phyloP scores from a whole-genome alignment of 1,140 invertebrate species.

The Drosophila punjabiensis region DNA sequence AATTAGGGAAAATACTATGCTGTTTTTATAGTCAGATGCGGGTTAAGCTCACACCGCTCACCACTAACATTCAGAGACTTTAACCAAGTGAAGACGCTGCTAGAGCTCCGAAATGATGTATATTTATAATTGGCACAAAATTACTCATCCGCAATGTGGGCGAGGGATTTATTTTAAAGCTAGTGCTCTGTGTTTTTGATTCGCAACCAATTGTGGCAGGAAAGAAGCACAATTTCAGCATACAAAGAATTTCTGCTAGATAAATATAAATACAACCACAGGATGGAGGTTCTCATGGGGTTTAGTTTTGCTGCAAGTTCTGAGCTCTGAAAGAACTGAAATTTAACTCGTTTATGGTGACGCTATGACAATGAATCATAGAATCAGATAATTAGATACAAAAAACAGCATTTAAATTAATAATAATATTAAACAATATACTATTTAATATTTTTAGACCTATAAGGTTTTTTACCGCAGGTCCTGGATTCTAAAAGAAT shows the following conservation, averaged over 20 bases:
- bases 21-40: background rate
- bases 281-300: background rate
- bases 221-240: background rate
- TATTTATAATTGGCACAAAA: background rate
- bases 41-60: background rate
- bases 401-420: too few species aligned
- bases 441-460: too few species aligned
- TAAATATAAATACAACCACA: background rate
- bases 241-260: background rate
- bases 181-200: background rate
- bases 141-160: constrained; percentile 1
- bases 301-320: background rate
- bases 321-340: background rate
- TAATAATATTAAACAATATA: too few species aligned
- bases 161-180: background rate
- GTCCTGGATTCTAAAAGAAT: too few species aligned
- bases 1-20: background rate
- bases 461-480: too few species aligned
- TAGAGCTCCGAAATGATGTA: background rate
- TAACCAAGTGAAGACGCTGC: background rate
- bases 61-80: background rate
- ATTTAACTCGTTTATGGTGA: background rate
- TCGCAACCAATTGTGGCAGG: background rate
- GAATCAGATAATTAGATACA: background rate
- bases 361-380: background rate